Evolutionary conservation across 2,888 invertebrate genomes (phyloP).

Genomic region (Neuroscelio doddi): DNA sequence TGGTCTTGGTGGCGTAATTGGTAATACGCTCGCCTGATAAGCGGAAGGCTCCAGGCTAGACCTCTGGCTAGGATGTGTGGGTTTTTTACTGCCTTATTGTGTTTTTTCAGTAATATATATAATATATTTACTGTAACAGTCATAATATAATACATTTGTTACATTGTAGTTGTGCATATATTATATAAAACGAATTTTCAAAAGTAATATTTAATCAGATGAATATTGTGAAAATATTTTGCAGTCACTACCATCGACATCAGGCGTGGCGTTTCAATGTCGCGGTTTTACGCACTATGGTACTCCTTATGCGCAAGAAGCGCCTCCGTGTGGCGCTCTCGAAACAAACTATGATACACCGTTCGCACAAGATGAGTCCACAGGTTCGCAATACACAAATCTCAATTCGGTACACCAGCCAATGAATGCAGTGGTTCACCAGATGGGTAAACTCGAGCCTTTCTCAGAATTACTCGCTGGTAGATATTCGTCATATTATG

Average conservation of each 20-base stretch:
- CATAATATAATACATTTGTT: too few species aligned
- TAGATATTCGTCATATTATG: constrained; percentile 74
- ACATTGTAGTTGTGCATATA: too few species aligned
- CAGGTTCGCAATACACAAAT: constrained; percentile 77
- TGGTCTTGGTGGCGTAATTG: too few species aligned
- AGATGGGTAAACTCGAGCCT: constrained; percentile 79
- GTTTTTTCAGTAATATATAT: too few species aligned
- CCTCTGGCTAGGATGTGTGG: too few species aligned
- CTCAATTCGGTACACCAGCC: constrained; percentile 76
- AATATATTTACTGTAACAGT: too few species aligned
- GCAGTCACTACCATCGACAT: constrained; percentile 62
- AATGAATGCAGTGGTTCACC: constrained; percentile 67
- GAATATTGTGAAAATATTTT: too few species aligned
- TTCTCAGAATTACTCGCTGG: constrained; percentile 78
- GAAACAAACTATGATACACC: constrained; percentile 54
- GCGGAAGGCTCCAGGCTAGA: too few species aligned
- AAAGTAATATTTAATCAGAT: too few species aligned
- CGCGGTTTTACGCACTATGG: constrained; percentile 59
- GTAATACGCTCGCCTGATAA: too few species aligned
- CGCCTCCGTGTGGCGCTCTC: constrained; percentile 48
- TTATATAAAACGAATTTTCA: too few species aligned
- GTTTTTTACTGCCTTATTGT: too few species aligned
- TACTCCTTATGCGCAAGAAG: constrained; percentile 56
- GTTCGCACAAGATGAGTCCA: constrained; percentile 72
- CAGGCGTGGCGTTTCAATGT: constrained; percentile 54